Evolutionary conservation across 37 sponge, comb jelly and placozoan genomes (phyloP).

Genomic region (Hormiphora californensis): DNA sequence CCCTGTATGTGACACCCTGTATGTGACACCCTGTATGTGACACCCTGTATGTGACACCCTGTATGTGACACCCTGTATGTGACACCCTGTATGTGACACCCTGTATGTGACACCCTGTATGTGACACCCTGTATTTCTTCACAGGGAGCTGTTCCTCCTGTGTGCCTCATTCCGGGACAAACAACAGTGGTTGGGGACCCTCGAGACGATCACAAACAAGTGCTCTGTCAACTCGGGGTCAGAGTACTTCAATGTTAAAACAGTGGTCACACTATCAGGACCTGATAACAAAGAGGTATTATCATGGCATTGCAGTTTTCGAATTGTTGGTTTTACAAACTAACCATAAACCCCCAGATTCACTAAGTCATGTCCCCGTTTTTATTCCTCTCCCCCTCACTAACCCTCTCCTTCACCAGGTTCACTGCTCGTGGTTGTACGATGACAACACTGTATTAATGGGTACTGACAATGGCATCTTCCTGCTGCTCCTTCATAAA

Average conservation of each 20-base stretch:
- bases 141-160: constrained; percentile 44
- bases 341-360: neutral
- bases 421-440: constrained; percentile 22
- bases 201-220: constrained; percentile 12
- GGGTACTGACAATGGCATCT: constrained; percentile 7
- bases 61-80: too few species aligned
- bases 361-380: neutral
- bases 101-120: too few species aligned
- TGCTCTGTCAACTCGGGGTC: neutral
- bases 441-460: constrained; percentile 22
- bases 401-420: neutral
- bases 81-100: too few species aligned
- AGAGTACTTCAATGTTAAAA: constrained; percentile 21
- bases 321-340: neutral
- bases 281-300: constrained; percentile 32
- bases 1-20: too few species aligned
- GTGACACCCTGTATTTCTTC: neutral
- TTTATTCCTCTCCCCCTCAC: neutral
- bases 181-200: constrained; percentile 7
- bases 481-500: constrained; percentile 8
- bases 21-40: too few species aligned
- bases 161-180: constrained; percentile 8
- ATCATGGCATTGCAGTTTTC: neutral
- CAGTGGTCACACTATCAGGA: neutral
- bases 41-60: too few species aligned